Evolutionary conservation across 2,888 invertebrate genomes (phyloP), one percentile per base, ranked within the genome.

Genomic region (Toxonevra muliebris): DNA sequence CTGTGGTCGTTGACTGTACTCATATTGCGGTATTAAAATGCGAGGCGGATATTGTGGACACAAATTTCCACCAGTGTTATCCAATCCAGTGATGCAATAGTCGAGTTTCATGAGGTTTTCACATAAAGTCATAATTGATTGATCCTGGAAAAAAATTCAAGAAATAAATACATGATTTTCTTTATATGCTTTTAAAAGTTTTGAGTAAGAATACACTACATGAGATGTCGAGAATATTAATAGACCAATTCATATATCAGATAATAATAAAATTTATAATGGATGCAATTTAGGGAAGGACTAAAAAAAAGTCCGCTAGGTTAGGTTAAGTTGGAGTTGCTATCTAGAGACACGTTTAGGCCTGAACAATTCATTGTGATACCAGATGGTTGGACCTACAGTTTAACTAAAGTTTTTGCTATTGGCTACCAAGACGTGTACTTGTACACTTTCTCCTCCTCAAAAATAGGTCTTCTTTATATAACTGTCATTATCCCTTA

Each of bases 1-100:
- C 76, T 78, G 76, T 54, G 77, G 77, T 52, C 30, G 11, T 12
- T 70, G 75, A 9, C 86, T 77, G 61, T 77, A 85, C 78, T 90
- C 89, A 76, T 86, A 86, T 80, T 90, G 90, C 69, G 90, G 87
- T 73, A 93, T 87, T 61, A 91, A 87, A 70, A 93, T 86, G 72
- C 89, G 88, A 76, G 89, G 88, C 43, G 93, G 93, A 85, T 93
- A 93, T 70, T 91, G 89, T 60, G 88, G 87, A 82, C 92, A 89
- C 54, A 93, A 85, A 75, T 90, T 88, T 11, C 93, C 93, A 76
- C 86, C 87, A 41, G 84, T 84, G 82, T 93, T 93, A 73, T 88
- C 88, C 68, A 93, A 86, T 77, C 89, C 87, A 70, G 88, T 86
- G 75, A 89, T 86, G 75, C 87, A 88, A 81, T 93, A 93, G 84